These are phyloP conservation scores for Wiebesia pumilae DNA, from an alignment of 1,140 invertebrate species.

Conservation along the genomic window DNA sequence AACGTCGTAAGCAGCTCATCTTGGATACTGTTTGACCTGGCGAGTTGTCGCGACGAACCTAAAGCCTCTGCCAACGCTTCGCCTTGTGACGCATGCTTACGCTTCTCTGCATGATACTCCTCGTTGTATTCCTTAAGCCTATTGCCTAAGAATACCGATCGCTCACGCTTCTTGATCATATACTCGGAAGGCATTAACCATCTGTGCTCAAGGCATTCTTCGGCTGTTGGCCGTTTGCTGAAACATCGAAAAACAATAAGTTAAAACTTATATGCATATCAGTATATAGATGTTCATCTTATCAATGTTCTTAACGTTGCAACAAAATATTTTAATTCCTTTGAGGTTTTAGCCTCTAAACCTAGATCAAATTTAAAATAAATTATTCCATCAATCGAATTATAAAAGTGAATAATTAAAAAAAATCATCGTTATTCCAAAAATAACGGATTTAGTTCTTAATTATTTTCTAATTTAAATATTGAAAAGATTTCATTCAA, in stretches of 20 bases:
- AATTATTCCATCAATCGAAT: not conserved
- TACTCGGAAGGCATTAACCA: conserved; percentile 94
- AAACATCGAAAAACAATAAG: conserved; percentile 57
- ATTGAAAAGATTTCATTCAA: too few relatives aligned
- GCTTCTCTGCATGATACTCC: conserved; percentile 82
- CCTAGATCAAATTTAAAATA: not conserved
- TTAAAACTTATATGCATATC: not conserved
- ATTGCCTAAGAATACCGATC: conserved; percentile 89
- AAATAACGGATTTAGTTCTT: too few relatives aligned
- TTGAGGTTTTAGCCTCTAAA: not conserved
- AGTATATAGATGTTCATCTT: too few relatives aligned
- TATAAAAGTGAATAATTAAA: too few relatives aligned
- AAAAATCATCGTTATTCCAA: too few relatives aligned
- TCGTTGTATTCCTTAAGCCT: conserved; percentile 88
- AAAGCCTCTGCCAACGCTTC: conserved; percentile 75
- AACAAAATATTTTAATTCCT: too few relatives aligned
- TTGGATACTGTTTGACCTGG: conserved; percentile 86
- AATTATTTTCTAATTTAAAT: too few relatives aligned
- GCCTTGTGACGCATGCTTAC: conserved; percentile 77
- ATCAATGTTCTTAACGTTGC: too few relatives aligned
- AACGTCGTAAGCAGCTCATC: conserved; percentile 84
- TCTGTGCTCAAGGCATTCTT: conserved; percentile 96
- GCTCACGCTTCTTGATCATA: conserved; percentile 93
- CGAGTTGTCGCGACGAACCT: conserved; percentile 77
- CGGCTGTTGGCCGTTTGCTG: conserved; percentile 93